These are phyloP conservation scores for Limnephilus rhombicus DNA, from an alignment of 2,888 invertebrate genomes.

Conservation along the genomic window DNA sequence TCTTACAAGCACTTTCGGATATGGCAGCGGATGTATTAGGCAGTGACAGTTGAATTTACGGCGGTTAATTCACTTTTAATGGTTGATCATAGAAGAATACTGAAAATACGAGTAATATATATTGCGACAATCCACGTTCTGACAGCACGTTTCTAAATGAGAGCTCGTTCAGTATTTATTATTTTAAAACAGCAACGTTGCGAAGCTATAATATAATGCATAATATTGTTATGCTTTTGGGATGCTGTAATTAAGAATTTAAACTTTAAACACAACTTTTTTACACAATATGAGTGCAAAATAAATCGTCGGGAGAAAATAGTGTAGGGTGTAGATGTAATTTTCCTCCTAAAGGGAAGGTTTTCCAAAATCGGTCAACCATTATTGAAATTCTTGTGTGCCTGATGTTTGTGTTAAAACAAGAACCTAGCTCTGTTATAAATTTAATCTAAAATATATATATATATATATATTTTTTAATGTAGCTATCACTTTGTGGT, in stretches of 20 bases:
- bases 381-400: too few relatives aligned
- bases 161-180: not conserved
- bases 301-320: too few relatives aligned
- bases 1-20: slow-evolving; percentile 3
- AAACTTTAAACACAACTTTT: not conserved
- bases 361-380: too few relatives aligned
- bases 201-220: not conserved
- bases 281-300: too few relatives aligned
- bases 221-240: not conserved
- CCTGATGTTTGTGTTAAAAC: too few relatives aligned
- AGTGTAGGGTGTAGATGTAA: too few relatives aligned
- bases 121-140: not conserved
- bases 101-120: too few relatives aligned
- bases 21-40: not conserved
- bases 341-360: too few relatives aligned
- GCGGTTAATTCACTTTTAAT: not conserved
- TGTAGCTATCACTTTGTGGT: too few relatives aligned
- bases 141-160: not conserved
- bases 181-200: not conserved
- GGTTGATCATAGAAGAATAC: not conserved
- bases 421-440: too few relatives aligned
- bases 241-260: not conserved
- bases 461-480: too few relatives aligned
- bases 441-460: too few relatives aligned
- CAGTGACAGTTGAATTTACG: slow-evolving; percentile 6